Base-by-base conservation (phyloP, 2,113 vertebrate genomes). In the Rhegmatorhina hoffmannsi region DNA sequence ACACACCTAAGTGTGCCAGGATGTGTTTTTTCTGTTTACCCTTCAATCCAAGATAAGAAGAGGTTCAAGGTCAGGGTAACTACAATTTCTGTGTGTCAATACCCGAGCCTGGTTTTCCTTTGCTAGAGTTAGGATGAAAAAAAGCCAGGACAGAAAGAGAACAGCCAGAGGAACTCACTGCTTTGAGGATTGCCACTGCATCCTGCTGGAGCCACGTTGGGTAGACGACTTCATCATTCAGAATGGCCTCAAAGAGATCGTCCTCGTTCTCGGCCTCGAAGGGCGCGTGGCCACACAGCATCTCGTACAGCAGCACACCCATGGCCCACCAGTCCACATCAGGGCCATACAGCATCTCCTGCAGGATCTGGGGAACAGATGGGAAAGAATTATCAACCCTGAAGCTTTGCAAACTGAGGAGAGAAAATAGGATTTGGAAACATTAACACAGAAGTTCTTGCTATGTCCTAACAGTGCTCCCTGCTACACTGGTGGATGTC, bases 281-380 rank as follows among this genome's bases (percentile, higher is more conserved):
- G 53, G 99, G 99, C 0, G 99, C 99, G 0, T 99, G 99, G 59
- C 99, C 99, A 0, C 98, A 99, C 10, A 99, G 98, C 99, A 99
- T 99, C 98, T 99, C 99, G 0, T 99, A 99, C 16, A 99, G 98
- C 55, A 99, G 97, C 92, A 99, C 99, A 0, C 99, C 99, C 84
- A 99, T 99, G 5, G 99, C 99, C 99, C 99, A 99, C 99, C 99
- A 99, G 92, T 99, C 99, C 16, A 99, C 99, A 0, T 99, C 99
- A 1, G 99, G 98, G n/a, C 99, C 99, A 1, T 99, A 99, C 25
- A 98, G 97, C 99, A 99, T 98, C 97, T 99, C 99, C 96, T 99
- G 99, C 44, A 99, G 98, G 95, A 99, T 99, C 99, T 99, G 92
- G 29, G 84, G 50, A 18, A 50, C 55, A 31, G 1, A 70, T 2